These are phyloP conservation scores for Thalassoma bifasciatum DNA, from an alignment of 2,113 vertebrate species.

Conservation along the genomic window DNA sequence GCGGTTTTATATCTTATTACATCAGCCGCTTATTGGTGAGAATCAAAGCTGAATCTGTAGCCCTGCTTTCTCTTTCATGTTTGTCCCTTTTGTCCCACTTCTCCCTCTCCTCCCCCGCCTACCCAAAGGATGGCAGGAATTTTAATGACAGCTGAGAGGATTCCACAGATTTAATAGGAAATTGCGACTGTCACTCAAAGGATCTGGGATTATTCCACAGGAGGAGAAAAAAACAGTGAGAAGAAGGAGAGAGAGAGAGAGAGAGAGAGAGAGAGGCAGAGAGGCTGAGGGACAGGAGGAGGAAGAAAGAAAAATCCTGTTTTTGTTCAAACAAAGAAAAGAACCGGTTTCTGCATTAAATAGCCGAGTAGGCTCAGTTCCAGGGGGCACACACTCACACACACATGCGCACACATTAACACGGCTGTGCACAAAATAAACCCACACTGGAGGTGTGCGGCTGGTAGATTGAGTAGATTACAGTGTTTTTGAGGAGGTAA, in stretches of 20 bases:
- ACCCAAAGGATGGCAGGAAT: constrained; percentile 50
- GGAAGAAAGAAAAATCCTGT: constrained; percentile 27
- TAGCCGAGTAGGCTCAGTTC: constrained; percentile 21
- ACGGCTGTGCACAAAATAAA: not conserved
- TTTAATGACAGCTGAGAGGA: constrained; percentile 67
- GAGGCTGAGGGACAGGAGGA: constrained; percentile 14
- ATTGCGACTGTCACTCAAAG: constrained; percentile 68
- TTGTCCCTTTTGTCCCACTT: constrained; percentile 53
- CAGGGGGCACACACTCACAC: constrained; percentile 16
- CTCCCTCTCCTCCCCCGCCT: constrained; percentile 11
- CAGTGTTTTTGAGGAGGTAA: not conserved
- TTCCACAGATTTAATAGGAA: constrained; percentile 76
- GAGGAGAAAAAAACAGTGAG: not conserved
- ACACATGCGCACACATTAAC: too few species aligned
- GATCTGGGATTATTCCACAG: constrained; percentile 38
- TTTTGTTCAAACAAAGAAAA: constrained; percentile 51
- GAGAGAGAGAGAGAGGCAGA: not conserved
- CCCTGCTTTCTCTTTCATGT: constrained; percentile 55
- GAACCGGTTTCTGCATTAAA: constrained; percentile 44
- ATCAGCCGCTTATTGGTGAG: constrained; percentile 62
- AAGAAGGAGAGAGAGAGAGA: not conserved
- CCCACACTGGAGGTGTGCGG: constrained; percentile 13
- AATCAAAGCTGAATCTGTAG: constrained; percentile 68
- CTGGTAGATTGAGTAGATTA: not conserved
- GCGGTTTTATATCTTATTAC: constrained; percentile 61